Conservation (phyloP, 1,140 invertebrate species). For the Cataglyphis hispanica region DNA sequence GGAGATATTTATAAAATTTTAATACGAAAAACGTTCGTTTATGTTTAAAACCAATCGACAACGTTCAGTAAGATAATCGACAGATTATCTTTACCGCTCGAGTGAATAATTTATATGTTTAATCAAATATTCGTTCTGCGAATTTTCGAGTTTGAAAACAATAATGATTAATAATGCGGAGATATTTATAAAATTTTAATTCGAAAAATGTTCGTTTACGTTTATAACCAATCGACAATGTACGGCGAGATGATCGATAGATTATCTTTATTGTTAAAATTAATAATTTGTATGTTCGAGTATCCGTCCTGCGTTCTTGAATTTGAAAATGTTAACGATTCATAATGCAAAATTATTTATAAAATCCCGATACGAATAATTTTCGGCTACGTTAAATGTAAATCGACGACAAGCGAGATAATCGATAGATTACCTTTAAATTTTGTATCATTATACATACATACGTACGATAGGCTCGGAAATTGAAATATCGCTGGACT, state of each 20-base stretch:
- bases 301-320: background rate
- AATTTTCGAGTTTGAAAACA: background rate
- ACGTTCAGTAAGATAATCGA: background rate
- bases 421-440: background rate
- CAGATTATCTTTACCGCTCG: background rate
- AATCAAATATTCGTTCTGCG: too few species aligned
- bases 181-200: background rate
- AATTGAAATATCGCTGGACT: slow-evolving; percentile 29
- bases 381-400: background rate
- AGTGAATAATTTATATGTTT: slow-evolving; percentile 8
- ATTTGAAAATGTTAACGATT: background rate
- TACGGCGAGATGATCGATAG: background rate
- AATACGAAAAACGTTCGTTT: background rate
- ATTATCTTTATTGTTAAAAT: background rate
- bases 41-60: background rate
- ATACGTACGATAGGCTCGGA: background rate
- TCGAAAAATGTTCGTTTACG: too few species aligned
- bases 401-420: background rate
- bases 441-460: background rate
- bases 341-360: background rate
- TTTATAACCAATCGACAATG: too few species aligned
- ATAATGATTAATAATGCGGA: background rate
- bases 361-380: background rate
- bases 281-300: slow-evolving; percentile 5
- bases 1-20: background rate